Base-by-base conservation (phyloP, 1,140 invertebrate species). In the Coboldia fuscipes region DNA sequence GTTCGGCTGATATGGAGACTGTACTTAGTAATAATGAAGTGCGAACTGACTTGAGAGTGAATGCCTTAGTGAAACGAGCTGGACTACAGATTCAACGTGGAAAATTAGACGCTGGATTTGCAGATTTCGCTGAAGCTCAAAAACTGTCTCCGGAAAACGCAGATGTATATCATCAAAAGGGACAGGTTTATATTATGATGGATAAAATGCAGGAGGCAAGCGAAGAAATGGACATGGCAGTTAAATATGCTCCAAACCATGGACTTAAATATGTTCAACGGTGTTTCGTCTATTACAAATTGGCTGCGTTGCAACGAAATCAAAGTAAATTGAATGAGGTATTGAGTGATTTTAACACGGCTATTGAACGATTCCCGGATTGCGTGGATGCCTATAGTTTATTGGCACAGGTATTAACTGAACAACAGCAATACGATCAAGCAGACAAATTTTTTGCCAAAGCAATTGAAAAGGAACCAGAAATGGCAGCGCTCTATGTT, bases 41-140 rank as follows among this genome's bases (percentile, higher is more conserved):
- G 15, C 56, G 64, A 41, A 50, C 57, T 1, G 68, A 70, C 40
- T 61, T 82, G 2, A 72, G 67, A 50, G 72, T 79, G 0, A 92
- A 90, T 66, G 82, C 85, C 8, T 57, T 92, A n/a, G 79, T 96
- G 24, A 94, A 93, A 54, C 63, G 79, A 41, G 85, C 82, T 3
- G 77, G 75, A 7, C 56, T 90, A 32, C 66, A 73, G 42, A 75
- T 90, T 45, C 83, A 92, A 50, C 54, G 72, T 30, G 75, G 83
- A 39, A 62, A 77, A 39, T 57, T 69, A 13, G 70, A 75, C 9
- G 66, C 72, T 40, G 78, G 77, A 42, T 58, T 88, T 33, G 61
- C 64, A 35, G 79, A 84, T 54, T 92, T 92, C 54, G 61, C 70
- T 8, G 50, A 49, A 42, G 89, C 89, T 16, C 67, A 72, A 26